phyloP scores from a whole-genome alignment of 2,888 invertebrate genomes.

The Gordius sp. region DNA sequence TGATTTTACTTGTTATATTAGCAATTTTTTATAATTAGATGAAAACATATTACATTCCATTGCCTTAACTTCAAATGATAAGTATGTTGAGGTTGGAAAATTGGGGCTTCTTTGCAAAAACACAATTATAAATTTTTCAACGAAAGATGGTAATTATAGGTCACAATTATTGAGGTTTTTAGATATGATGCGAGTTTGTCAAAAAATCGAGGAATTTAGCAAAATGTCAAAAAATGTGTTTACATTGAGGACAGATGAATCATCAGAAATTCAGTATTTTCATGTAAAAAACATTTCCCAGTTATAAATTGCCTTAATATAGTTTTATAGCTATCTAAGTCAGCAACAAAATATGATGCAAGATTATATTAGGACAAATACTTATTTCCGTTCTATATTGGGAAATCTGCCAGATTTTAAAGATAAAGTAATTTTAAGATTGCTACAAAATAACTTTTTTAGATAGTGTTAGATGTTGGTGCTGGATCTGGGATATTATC shows the following conservation, averaged over 20 bases:
- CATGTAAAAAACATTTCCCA: slow-evolving; percentile 32
- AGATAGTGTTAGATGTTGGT: slow-evolving; percentile 82
- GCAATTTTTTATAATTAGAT: too few species aligned
- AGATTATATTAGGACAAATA: slow-evolving; percentile 87
- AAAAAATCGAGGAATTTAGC: too few species aligned
- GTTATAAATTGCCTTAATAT: slow-evolving; percentile 18
- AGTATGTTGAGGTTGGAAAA: too few species aligned
- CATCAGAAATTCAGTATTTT: slow-evolving; percentile 92
- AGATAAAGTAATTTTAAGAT: slow-evolving; percentile 29
- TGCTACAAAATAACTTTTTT: slow-evolving; percentile 17
- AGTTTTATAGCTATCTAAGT: slow-evolving; percentile 91
- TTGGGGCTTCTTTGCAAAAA: neutral
- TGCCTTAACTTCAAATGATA: too few species aligned
- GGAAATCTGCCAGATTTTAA: slow-evolving; percentile 70
- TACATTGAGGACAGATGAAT: slow-evolving; percentile 54
- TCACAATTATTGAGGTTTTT: neutral
- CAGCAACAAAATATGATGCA: slow-evolving; percentile 99
- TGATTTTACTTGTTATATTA: too few species aligned
- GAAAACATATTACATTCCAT: too few species aligned
- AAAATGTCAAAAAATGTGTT: neutral
- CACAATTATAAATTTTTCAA: neutral
- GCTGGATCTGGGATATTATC: slow-evolving; percentile 93
- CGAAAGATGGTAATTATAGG: neutral
- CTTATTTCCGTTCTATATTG: slow-evolving; percentile 83
- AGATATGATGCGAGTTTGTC: too few species aligned